Conservation (phyloP, 2,888 invertebrate genomes). For the Formica aserva region DNA sequence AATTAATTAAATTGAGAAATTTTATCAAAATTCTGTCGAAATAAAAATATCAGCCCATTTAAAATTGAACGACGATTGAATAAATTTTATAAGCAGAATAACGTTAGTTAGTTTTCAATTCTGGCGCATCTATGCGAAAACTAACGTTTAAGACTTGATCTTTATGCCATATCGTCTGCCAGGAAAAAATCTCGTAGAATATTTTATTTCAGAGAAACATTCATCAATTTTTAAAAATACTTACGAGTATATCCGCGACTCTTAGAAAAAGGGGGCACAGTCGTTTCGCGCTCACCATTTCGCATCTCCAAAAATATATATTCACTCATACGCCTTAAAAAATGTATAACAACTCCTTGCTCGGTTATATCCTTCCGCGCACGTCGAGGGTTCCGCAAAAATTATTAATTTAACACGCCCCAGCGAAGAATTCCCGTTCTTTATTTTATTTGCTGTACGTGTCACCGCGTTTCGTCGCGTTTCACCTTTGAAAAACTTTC, state of each 20-base stretch:
- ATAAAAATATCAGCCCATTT: background rate
- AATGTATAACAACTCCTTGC: conserved; percentile 21
- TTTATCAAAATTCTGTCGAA: background rate
- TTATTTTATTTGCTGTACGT: conserved; percentile 40
- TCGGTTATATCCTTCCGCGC: conserved; percentile 14
- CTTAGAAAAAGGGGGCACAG: background rate
- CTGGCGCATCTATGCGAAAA: background rate
- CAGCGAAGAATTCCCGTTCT: conserved; percentile 17
- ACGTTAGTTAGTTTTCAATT: background rate
- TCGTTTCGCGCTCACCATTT: background rate
- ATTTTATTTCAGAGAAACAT: background rate
- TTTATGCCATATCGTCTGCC: no score
- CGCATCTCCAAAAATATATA: conserved; percentile 11
- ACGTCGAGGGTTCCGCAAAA: background rate
- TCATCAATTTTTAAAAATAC: conserved; percentile 16
- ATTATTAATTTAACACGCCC: conserved; percentile 21
- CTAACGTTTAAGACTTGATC: background rate
- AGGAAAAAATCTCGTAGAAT: background rate
- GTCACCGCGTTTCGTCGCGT: background rate
- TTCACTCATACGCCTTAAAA: conserved; percentile 19
- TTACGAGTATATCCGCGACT: background rate
- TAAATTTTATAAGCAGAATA: background rate
- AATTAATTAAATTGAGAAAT: background rate
- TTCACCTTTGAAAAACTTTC: background rate
- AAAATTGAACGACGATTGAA: conserved; percentile 7